Base-by-base conservation (phyloP, 2,113 vertebrate species). In the Sturnus vulgaris region DNA sequence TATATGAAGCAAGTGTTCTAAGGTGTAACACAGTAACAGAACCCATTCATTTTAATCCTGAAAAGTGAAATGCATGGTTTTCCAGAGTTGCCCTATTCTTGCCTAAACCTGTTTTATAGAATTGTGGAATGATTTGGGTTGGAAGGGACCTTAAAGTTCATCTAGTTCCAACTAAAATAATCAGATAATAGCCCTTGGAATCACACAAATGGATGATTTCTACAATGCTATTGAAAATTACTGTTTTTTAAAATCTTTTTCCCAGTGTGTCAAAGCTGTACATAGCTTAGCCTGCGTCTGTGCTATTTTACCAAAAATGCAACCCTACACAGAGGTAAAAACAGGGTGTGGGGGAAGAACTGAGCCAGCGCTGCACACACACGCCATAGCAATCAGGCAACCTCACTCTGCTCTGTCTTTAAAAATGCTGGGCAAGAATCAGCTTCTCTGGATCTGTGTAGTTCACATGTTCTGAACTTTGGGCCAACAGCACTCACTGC, bases 351-450 rank as follows among this genome's bases (percentile, higher is more conserved):
- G 19, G 19, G 25, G 24, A 61, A 80, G 23, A 15, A 1, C 50
- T 27, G 59, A 15, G 11, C 39, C 37, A 35, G n/a, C 0, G 0
- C 28, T 65, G n/a, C 55, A 46, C 5, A 20, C 19, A 39, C 10
- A 57, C 20, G 9, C 14, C 5, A 1, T 27, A 70, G 70, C 37
- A 37, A 52, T 46, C 11, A 47, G 52, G 30, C 47, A 71, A 19
- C 10, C n/a, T 65, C 55, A 22, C 9, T 39, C 60, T 49, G 25
- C 56, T 52, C 28, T 61, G 5, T 37, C 28, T 72, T 72, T 56
- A 57, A 77, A 69, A 71, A 37, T 10, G n/a, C 50, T 63, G 47
- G 19, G 18, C n/a, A 42, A 47, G 23, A 84, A 52, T 35, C 82
- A 40, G 50, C 27, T 85, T 76, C 79, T 40, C 52, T 64, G 37